Base-by-base conservation (phyloP, 2,888 invertebrate genomes). In the Apamea anceps region DNA sequence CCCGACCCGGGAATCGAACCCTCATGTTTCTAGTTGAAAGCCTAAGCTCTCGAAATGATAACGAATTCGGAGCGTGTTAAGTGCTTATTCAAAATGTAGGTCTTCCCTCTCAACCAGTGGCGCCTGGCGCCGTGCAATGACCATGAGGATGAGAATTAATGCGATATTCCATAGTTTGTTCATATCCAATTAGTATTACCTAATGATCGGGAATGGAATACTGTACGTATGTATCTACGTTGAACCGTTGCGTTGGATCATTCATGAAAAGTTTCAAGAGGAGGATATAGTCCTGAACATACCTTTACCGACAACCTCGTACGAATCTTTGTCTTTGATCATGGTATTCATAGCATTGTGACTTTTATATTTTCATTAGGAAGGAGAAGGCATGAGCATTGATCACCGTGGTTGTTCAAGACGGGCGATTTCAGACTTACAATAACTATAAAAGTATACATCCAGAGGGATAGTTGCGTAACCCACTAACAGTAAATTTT, bases 11-110 rank as follows among this genome's bases (percentile, higher is more conserved):
- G 51, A 5, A 51, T 51, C 18, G 51, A 2, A 54, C 21, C 54
- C 21, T 54, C 54, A 25, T 54, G 25, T 48, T 65, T 51, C 4
- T 13, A 28, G 48, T 72, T 57, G 42, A 77, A 77, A 51, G 18
- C 15, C n/a, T 28, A 18, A 28, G 42, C 57, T 48, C 37, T 80
- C 28, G 45, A 72, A 81, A 73, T 48, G 81, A 72, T 65, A 81
- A 72, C n/a, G 7, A 57, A 65, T 57, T 37, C 13, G 8, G 54
- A 71, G 21, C 5, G 45, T 25, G 81, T 48, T 72, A 57, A 65
- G 54, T 65, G 73, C 28, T 65, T 72, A 18, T 57, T 10, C n/a
- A n/a, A 72, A 65, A 81, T 62, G n/a, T 57, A 57, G 63, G 62
- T 80, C n/a, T 75, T 12, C 25, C 8, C 57, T 78, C 28, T 67